phyloP scores from a whole-genome alignment of 2,113 vertebrate genomes.

The Marmota flaviventris region DNA sequence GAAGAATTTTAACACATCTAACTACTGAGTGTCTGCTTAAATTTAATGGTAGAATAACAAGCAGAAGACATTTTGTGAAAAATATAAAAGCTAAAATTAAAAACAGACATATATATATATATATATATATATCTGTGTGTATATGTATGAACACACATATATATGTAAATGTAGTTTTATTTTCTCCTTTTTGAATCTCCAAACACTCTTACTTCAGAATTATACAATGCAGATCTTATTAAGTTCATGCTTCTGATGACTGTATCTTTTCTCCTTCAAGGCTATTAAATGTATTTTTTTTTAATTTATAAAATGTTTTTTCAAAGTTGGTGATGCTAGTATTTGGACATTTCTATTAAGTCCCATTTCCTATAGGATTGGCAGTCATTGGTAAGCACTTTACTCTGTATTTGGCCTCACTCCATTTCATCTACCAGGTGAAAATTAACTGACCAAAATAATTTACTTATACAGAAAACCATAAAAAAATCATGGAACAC shows the following conservation, averaged over 20 bases:
- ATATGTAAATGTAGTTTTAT: background rate
- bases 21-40: constrained; percentile 58
- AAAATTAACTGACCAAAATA: constrained; percentile 75
- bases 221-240: constrained; percentile 51
- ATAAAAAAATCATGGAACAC: constrained; percentile 61
- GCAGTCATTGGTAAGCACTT: constrained; percentile 72
- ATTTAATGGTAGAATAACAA: constrained; percentile 74
- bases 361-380: constrained; percentile 76
- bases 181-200: constrained; percentile 61
- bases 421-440: background rate
- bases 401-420: constrained; percentile 81
- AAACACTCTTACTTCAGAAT: constrained; percentile 65
- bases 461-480: background rate
- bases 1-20: constrained; percentile 58
- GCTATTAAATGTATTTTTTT: background rate
- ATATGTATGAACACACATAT: background rate
- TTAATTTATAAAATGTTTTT: background rate
- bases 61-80: constrained; percentile 80
- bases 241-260: constrained; percentile 71
- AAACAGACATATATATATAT: constrained; percentile 8
- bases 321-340: constrained; percentile 77
- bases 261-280: constrained; percentile 59
- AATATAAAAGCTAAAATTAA: constrained; percentile 78
- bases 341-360: constrained; percentile 73
- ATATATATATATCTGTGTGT: background rate